phyloP scores from a whole-genome alignment of 2,113 vertebrate genomes.

The Nyctereutes procyonoides region DNA sequence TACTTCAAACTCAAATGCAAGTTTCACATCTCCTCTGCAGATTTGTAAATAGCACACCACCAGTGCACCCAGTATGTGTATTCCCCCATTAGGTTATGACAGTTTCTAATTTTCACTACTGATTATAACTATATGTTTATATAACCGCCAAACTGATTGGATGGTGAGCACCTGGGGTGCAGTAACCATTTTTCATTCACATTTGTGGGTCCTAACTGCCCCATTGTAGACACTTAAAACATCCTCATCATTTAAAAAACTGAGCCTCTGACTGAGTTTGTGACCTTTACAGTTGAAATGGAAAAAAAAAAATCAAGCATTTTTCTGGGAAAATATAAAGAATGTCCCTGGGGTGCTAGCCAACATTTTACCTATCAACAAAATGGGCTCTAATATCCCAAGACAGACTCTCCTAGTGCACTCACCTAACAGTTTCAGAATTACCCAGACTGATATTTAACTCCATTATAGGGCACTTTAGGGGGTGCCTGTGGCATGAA shows the following conservation, averaged over 20 bases:
- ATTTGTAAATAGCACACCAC: neutral
- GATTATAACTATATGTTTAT: neutral
- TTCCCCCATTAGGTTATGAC: neutral
- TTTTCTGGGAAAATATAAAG: conserved; percentile 41
- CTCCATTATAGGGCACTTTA: conserved; percentile 68
- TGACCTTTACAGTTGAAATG: neutral
- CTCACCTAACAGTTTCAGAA: conserved; percentile 31
- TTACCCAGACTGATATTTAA: conserved; percentile 42
- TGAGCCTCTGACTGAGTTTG: neutral
- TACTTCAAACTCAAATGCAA: neutral
- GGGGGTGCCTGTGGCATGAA: conserved; percentile 56
- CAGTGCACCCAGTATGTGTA: neutral
- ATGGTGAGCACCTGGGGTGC: neutral
- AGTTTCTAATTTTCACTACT: neutral
- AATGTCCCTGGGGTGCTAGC: neutral
- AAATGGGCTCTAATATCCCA: conserved; percentile 42
- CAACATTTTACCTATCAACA: conserved; percentile 49
- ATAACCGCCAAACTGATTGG: neutral
- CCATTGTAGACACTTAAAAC: neutral
- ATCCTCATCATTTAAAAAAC: conserved; percentile 19
- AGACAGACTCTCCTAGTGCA: neutral
- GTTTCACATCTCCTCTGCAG: neutral
- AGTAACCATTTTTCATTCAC: neutral
- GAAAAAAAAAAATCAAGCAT: neutral
- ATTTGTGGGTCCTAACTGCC: neutral